Base-by-base conservation (phyloP, 2,797 vertebrate genomes). In the Ceryle rudis region DNA sequence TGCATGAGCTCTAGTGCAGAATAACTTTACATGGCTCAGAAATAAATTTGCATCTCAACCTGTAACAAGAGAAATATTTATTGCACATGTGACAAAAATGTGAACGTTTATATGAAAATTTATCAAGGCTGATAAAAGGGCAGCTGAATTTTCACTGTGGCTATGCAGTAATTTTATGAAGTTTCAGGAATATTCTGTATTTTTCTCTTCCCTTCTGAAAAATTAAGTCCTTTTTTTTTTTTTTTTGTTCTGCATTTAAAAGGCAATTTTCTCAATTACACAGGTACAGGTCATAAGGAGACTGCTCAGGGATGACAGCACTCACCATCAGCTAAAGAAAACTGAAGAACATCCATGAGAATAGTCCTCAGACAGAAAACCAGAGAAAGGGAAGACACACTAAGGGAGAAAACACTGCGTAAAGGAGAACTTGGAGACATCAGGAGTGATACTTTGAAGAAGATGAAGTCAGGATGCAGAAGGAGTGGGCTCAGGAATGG, bases 131-230 rank as follows among this genome's bases (percentile, higher is more conserved):
- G 41, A 84, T 85, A 82, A 90, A 67, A 92, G 77, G 49, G 35
- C 64, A 90, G 73, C 57, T 86, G 77, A 86, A 65, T 93, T 95
- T 88, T 94, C 57, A 78, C n/a, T 77, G 73, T 93, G 74, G 39
- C 64, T 84, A 74, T 91, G 84, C 90, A 86, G 87, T 89, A 54
- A 80, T 91, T 78, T 94, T 77, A 92, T 21, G 1, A 80, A 73
- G 44, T 82, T 93, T 69, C 41, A 90, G n/a, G 60, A 80, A 75
- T 47, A 69, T 41, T 65, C 26, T 72, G 15, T 44, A 85, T 67
- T 77, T 20, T 86, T 72, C 37, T 51, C 10, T 81, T 92, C 67
- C 57, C 7, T 86, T 62, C 18, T 19, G 52, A 86, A 93, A 93
- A 82, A 89, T 15, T 1, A 2, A 47, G 11, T 5, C 5, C 11